Evolutionary conservation across 2,797 vertebrate species (phyloP), one percentile per base, ranked within the genome.

Genomic region (Gambusia yucatana): DNA sequence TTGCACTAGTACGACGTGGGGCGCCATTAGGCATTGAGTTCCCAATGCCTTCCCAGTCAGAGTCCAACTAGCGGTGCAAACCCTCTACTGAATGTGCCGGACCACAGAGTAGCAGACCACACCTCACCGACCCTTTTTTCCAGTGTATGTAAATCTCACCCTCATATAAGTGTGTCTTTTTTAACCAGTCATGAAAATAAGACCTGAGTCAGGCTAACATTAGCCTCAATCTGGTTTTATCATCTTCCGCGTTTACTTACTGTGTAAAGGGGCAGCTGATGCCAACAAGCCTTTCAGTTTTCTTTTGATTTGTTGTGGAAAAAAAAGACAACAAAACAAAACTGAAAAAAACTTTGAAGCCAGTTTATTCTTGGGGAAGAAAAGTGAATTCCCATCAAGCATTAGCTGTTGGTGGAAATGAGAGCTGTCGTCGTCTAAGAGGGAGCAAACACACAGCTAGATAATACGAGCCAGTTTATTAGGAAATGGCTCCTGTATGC

Each of bases 381-480:
- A 70, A 70, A 69, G 65, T 69, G 25, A 43, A 69, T 43, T 22
- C 3, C 3, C 9, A 36, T 65, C 3, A 39, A 39, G 36, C 17
- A 41, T 43, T 70, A 28, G 11, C 43, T 28, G 67, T 46, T n/a
- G 25, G 67, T 17, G 43, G 13, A 70, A 70, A 46, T 7, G 41
- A 44, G 43, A 46, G 5, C 25, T 7, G 13, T 70, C 6, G 3
- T 50, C 50, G 25, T 80, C 87, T 73, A n/a, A 80, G 80, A 16
- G 78, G 72, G 55, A 78, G 73, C 72, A 82, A 87, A 80, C 72
- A 80, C 57, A 73, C 44, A 44, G 43, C 69, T 65, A 86, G 61
- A 88, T 88, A 88, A 88, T 91, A 91, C 92, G 89, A 82, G 44
- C 20, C 36, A 65, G 77, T 90, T 94, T 90, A 91, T 92, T 91